Conservation (phyloP, 2,888 invertebrate species). For the Biston stratarius region DNA sequence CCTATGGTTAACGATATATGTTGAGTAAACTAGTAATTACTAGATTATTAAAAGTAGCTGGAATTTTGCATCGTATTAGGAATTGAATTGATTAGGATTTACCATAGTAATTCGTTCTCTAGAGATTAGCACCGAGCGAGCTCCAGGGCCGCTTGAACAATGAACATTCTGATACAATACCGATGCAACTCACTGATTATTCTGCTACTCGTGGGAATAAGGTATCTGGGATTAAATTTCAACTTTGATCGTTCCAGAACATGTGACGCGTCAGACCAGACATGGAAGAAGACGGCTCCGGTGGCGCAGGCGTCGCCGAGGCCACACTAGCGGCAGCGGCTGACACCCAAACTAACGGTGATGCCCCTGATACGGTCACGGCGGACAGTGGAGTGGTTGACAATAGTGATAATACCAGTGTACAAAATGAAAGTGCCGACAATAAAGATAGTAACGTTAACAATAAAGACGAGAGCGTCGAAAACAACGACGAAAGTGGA, state of each 20-base stretch:
- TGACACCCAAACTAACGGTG: slow-evolving; percentile 56
- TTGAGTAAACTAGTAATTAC: slow-evolving; percentile 16
- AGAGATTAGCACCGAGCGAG: slow-evolving; percentile 58
- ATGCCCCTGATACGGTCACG: slow-evolving; percentile 51
- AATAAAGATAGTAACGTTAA: slow-evolving; percentile 49
- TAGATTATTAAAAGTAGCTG: slow-evolving; percentile 22
- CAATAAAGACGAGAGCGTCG: slow-evolving; percentile 51
- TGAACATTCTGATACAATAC: slow-evolving; percentile 59
- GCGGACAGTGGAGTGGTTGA: slow-evolving; percentile 43
- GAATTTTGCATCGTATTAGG: slow-evolving; percentile 24
- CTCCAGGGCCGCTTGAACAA: slow-evolving; percentile 61
- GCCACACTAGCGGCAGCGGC: slow-evolving; percentile 53
- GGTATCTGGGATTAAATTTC: slow-evolving; percentile 41
- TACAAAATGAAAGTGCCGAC: slow-evolving; percentile 58
- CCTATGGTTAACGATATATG: slow-evolving; percentile 8
- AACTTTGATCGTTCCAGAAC: slow-evolving; percentile 76
- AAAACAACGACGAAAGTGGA: slow-evolving; percentile 55
- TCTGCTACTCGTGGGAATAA: slow-evolving; percentile 45
- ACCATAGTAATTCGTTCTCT: slow-evolving; percentile 64
- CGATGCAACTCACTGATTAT: slow-evolving; percentile 64
- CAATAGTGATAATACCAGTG: slow-evolving; percentile 50
- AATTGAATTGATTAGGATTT: slow-evolving; percentile 59
- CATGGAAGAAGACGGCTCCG: slow-evolving; percentile 72
- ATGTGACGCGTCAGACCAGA: slow-evolving; percentile 70
- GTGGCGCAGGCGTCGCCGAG: slow-evolving; percentile 55